A percentile compares a stretch with the other conserved stretches of the same genome.
Evolutionary conservation across 2,888 invertebrate genomes (phyloP).

Genomic region (Heliconius charithonia): DNA sequence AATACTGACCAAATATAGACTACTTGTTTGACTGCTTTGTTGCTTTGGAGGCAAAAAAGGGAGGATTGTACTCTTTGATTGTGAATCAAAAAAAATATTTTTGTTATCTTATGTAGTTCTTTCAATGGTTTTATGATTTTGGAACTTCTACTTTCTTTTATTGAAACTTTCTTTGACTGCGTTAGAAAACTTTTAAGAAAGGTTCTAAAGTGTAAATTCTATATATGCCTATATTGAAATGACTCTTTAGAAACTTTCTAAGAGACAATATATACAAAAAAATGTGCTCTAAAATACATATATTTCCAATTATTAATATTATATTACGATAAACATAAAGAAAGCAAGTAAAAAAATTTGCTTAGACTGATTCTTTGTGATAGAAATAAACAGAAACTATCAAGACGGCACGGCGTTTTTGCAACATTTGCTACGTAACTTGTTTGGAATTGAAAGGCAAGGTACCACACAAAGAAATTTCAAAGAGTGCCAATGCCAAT

Average conservation of each 20-base stretch:
- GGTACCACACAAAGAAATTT: background rate
- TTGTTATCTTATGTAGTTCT: background rate
- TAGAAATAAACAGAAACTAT: background rate
- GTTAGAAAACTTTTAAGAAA: background rate
- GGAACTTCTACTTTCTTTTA: too few species aligned
- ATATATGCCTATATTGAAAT: too few species aligned
- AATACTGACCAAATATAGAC: conserved; percentile 21
- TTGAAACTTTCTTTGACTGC: background rate
- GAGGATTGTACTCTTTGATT: background rate
- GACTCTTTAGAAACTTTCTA: too few species aligned
- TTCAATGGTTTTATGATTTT: background rate
- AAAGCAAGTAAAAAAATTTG: background rate
- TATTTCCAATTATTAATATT: background rate
- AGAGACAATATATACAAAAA: too few species aligned
- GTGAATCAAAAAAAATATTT: background rate
- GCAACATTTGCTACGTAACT: background rate
- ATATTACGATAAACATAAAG: background rate
- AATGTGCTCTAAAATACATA: too few species aligned
- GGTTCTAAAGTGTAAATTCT: too few species aligned
- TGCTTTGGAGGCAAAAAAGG: background rate
- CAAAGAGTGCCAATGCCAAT: background rate
- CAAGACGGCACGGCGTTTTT: background rate
- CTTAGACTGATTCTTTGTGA: background rate
- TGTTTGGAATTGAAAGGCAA: background rate
- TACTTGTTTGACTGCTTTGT: conserved; percentile 12